Percentiles rank a stretch among this genome's conserved stretches.
Conservation (phyloP, 1,140 invertebrate genomes). For the Nebria ingens region DNA sequence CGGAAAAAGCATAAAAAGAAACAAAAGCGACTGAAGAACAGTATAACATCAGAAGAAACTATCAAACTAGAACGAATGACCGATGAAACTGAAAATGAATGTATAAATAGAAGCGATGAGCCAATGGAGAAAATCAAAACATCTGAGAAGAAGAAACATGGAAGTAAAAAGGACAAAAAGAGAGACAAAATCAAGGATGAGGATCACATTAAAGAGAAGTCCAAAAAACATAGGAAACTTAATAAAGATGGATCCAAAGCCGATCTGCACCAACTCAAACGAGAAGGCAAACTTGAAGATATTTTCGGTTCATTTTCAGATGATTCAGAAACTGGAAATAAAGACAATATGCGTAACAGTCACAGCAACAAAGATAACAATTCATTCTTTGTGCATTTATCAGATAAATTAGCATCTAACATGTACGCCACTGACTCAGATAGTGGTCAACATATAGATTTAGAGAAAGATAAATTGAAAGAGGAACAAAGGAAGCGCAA, state of each 20-base stretch:
- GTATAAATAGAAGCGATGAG: constrained; percentile 11
- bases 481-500: constrained; percentile 47
- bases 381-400: constrained; percentile 15
- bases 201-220: constrained; percentile 47
- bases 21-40: constrained; percentile 63
- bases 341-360: background rate
- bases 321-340: constrained; percentile 35
- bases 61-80: constrained; percentile 30
- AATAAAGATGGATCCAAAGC: constrained; percentile 25
- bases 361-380: constrained; percentile 9
- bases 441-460: constrained; percentile 18
- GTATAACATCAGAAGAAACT: constrained; percentile 47
- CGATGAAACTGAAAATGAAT: constrained; percentile 22
- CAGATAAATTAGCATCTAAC: constrained; percentile 27
- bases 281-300: constrained; percentile 72
- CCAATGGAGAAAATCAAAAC: constrained; percentile 35
- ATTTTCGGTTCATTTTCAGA: constrained; percentile 80
- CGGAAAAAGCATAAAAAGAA: constrained; percentile 76
- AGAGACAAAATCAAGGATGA: constrained; percentile 57
- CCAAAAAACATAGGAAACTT: constrained; percentile 47
- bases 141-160: constrained; percentile 50
- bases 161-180: constrained; percentile 60
- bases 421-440: constrained; percentile 34
- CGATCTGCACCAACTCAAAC: constrained; percentile 35
- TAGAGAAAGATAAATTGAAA: constrained; percentile 28